Conservation (phyloP, 2,113 vertebrate species). For the Chloebia gouldiae region DNA sequence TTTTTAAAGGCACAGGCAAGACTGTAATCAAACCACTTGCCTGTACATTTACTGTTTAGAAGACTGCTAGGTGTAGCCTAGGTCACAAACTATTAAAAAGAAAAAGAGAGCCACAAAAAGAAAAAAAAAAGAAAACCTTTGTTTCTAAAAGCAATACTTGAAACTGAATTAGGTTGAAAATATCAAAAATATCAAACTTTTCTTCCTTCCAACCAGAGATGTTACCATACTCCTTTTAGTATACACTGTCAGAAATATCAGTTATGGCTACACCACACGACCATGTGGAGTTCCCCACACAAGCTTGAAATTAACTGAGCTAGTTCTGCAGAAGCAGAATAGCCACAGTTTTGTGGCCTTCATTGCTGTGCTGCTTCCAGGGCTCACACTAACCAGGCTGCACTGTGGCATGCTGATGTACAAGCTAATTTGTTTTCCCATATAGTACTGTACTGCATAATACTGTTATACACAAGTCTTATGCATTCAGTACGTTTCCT, state of each 20-base stretch:
- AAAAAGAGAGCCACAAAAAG: background rate
- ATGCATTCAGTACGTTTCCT: background rate
- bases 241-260: background rate
- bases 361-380: background rate
- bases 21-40: background rate
- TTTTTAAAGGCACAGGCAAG: background rate
- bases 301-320: background rate
- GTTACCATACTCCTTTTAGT: background rate
- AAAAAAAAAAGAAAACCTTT: background rate
- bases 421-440: background rate
- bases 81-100: background rate
- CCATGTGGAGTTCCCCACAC: accelerated
- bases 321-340: background rate
- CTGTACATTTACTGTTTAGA: background rate
- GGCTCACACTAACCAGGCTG: background rate
- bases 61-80: background rate
- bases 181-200: background rate
- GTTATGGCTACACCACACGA: background rate
- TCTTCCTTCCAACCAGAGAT: background rate
- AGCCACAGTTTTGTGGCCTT: background rate
- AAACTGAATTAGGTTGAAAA: background rate
- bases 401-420: background rate
- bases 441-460: background rate
- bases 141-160: background rate
- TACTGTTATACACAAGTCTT: background rate